Evolutionary conservation across 1,140 invertebrate genomes (phyloP).

Genomic region (Aradophagus sp.): DNA sequence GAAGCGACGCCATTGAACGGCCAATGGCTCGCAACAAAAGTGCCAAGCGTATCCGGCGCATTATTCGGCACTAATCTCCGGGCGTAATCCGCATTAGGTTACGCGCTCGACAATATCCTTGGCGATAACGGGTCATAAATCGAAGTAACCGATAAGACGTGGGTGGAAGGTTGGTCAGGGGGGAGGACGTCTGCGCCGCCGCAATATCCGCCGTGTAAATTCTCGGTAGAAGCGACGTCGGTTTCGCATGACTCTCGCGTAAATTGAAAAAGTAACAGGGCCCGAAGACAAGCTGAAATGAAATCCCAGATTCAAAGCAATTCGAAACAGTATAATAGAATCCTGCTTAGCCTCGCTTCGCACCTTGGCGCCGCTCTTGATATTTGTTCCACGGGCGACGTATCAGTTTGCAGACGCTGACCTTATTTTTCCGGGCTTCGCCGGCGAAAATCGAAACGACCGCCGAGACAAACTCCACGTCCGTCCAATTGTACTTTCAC

Average conservation of each 20-base stretch:
- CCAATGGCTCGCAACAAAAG: conserved; percentile 28
- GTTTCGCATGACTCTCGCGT: conserved; percentile 41
- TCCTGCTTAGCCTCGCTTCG: conserved; percentile 44
- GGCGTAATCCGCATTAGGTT: conserved; percentile 66
- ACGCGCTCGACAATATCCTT: conserved; percentile 60
- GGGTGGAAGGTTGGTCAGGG: conserved; percentile 39
- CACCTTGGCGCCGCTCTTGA: conserved; percentile 36
- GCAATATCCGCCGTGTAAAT: conserved; percentile 44
- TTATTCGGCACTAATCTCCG: conserved; percentile 64
- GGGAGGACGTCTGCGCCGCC: too few relatives aligned
- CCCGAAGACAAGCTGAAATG: conserved; percentile 50
- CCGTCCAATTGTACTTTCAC: conserved; percentile 32
- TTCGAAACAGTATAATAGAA: conserved; percentile 51
- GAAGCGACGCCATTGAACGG: conserved; percentile 20
- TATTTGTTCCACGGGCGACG: conserved; percentile 51
- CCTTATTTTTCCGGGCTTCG: conserved; percentile 31
- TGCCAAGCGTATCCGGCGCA: conserved; percentile 47
- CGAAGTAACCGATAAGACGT: conserved; percentile 64
- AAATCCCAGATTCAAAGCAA: conserved; percentile 48
- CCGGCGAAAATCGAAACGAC: conserved; percentile 43
- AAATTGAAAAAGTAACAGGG: conserved; percentile 58
- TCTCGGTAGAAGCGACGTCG: conserved; percentile 32
- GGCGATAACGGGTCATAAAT: conserved; percentile 67
- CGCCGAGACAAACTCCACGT: conserved; percentile 18
- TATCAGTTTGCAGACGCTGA: conserved; percentile 49